phyloP scores from a whole-genome alignment of 1,140 invertebrate species.

The Plutomurus gul region DNA sequence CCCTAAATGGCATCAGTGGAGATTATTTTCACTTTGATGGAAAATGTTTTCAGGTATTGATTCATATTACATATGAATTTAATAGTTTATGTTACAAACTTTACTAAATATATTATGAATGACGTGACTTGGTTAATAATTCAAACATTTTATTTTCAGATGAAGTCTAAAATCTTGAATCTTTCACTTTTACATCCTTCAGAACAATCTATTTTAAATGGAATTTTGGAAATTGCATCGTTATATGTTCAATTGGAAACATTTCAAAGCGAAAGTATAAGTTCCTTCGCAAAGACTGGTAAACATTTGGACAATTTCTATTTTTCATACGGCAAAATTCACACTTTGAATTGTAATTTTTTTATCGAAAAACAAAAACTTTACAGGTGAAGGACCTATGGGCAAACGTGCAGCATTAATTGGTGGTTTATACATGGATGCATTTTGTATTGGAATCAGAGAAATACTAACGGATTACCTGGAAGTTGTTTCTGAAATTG shows the following conservation, averaged over 20 bases:
- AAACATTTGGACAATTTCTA: too few relatives aligned
- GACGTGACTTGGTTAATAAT: background rate
- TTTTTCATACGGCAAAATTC: too few relatives aligned
- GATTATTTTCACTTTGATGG: constrained; percentile 46
- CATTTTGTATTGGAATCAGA: constrained; percentile 47
- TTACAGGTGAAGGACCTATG: background rate
- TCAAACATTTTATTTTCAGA: background rate
- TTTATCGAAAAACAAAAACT: too few relatives aligned
- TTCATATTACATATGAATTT: constrained; percentile 14
- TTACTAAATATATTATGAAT: background rate
- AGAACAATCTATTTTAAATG: constrained; percentile 35
- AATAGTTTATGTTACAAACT: background rate
- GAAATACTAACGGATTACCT: constrained; percentile 40
- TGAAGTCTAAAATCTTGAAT: constrained; percentile 31
- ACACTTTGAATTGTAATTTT: too few relatives aligned
- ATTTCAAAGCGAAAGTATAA: constrained; percentile 37
- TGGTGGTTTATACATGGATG: constrained; percentile 39
- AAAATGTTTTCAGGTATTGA: background rate
- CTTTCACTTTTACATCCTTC: constrained; percentile 46
- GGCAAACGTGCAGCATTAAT: background rate
- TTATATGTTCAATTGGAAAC: constrained; percentile 33
- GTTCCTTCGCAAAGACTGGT: too few relatives aligned
- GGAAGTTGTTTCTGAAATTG: constrained; percentile 35
- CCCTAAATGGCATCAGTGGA: constrained; percentile 44
- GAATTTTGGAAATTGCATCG: constrained; percentile 47